These are phyloP conservation scores for Zophobas morio DNA, from an alignment of 1,140 invertebrate genomes.

Conservation along the genomic window DNA sequence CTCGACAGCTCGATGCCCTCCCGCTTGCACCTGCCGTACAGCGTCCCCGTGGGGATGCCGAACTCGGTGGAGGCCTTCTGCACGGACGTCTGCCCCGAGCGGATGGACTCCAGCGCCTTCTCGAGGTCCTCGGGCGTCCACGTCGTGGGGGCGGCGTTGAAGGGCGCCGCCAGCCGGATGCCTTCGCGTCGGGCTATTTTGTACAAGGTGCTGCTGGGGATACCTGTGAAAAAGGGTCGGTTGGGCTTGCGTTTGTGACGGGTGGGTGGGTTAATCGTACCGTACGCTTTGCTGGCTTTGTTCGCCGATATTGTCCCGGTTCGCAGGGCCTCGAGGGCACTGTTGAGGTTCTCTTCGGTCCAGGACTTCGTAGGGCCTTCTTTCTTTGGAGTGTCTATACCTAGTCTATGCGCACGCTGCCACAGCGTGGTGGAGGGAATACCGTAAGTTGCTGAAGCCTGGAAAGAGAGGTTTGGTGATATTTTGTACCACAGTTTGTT, in stretches of 20 bases:
- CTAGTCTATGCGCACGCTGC: constrained; percentile 88
- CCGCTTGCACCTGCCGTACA: constrained; percentile 89
- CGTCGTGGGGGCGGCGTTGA: constrained; percentile 91
- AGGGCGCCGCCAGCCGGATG: constrained; percentile 87
- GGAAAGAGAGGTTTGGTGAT: constrained; percentile 45
- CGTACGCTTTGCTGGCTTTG: constrained; percentile 92
- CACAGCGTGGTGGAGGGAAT: constrained; percentile 92
- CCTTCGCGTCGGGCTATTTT: constrained; percentile 92
- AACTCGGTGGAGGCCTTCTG: constrained; percentile 88
- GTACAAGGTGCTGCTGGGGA: constrained; percentile 90
- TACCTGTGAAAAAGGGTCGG: constrained; percentile 69
- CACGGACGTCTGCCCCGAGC: constrained; percentile 86
- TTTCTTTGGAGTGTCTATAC: constrained; percentile 92
- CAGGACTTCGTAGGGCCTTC: constrained; percentile 89
- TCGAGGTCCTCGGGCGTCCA: constrained; percentile 89
- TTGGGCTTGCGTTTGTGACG: background rate
- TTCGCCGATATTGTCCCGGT: constrained; percentile 90
- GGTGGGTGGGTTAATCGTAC: constrained; percentile 64
- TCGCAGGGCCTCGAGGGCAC: constrained; percentile 83
- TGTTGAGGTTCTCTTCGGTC: constrained; percentile 87
- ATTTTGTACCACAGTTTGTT: too few relatives aligned
- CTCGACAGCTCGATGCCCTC: constrained; percentile 90
- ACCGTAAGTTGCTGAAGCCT: constrained; percentile 84
- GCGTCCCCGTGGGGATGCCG: constrained; percentile 87
- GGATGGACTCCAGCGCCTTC: constrained; percentile 86